Base-by-base conservation (phyloP, 2,888 invertebrate species). In the Rotaria magnacalcarata region DNA sequence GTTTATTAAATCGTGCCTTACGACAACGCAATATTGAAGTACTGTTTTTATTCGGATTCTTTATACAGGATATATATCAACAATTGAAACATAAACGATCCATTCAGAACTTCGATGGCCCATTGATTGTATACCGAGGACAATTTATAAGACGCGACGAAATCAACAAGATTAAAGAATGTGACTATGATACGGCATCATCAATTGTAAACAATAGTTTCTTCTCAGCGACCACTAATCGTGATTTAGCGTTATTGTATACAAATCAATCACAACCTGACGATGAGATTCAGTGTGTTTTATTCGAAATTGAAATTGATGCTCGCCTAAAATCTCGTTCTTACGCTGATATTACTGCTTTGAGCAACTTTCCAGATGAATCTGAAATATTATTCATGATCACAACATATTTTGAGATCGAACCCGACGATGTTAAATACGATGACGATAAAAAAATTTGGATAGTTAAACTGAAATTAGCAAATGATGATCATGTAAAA, bases 141-240 rank as follows among this genome's bases (percentile, higher is more conserved):
- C 67, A 67, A 27, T 60, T 60, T 60, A 60, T 60, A 27, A n/a
- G n/a, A n/a, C 60, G 60, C 60, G 60, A 27, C 27, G 60, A 60
- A 60, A 60, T 60, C 27, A 60, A 60, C 24, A 60, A 60, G 60
- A 60, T 60, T 60, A 60, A 60, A 60, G 27, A 60, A 60, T 60
- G 60, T 27, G 60, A 60, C 60, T 60, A 60, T 27, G 60, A 60
- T 24, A 60, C 60, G 27, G 60, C 24, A n/a, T 60, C 24, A 24
- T 60, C 60, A 60, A 60, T 60, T 60, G 67, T 67, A n/a, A 67
- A 67, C 67, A 67, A 67, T 67, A 21, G 67, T 67, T 67, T 67
- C n/a, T n/a, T 67, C 34, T 67, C 67, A 67, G 21, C 67, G 27
- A 27, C 67, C 27, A n/a, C 21, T n/a, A 24, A 67, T 67, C 67